phyloP scores from a whole-genome alignment of 2,113 vertebrate species.

The Ceyx cyanopectus region DNA sequence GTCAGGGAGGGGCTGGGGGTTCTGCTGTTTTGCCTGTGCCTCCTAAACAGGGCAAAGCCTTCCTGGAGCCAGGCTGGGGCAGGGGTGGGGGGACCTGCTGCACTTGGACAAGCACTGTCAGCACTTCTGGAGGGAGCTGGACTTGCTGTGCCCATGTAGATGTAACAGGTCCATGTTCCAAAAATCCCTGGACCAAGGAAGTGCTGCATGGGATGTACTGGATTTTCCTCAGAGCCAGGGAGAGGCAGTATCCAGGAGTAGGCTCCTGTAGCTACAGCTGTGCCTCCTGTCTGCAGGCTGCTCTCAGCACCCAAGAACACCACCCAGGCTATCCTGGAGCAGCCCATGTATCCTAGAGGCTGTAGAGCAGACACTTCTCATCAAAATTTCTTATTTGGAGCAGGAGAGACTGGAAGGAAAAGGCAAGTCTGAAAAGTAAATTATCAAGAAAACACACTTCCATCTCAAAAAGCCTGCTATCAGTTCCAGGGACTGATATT shows the following conservation, averaged over 20 bases:
- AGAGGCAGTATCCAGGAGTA: neutral
- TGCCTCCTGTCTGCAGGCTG: neutral
- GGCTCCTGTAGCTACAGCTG: neutral
- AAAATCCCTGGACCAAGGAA: neutral
- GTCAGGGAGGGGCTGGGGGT: neutral
- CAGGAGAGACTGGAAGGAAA: neutral
- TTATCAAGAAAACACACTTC: neutral
- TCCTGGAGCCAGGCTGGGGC: neutral
- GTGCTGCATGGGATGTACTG: neutral
- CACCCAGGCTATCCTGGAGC: neutral
- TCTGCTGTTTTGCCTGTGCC: neutral
- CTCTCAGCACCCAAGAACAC: neutral
- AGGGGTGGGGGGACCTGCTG: neutral
- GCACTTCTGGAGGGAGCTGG: neutral
- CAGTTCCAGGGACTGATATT: neutral
- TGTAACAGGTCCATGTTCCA: neutral
- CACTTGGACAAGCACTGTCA: neutral
- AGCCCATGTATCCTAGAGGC: neutral
- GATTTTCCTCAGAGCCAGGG: neutral
- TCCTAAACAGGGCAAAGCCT: neutral
- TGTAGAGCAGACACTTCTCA: neutral
- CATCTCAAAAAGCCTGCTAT: neutral
- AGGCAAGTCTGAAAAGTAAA: constrained; percentile 4
- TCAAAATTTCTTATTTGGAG: neutral
- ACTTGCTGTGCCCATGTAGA: neutral